These are phyloP conservation scores for Theristicus caerulescens DNA, from an alignment of 2,113 vertebrate genomes.

Conservation along the genomic window DNA sequence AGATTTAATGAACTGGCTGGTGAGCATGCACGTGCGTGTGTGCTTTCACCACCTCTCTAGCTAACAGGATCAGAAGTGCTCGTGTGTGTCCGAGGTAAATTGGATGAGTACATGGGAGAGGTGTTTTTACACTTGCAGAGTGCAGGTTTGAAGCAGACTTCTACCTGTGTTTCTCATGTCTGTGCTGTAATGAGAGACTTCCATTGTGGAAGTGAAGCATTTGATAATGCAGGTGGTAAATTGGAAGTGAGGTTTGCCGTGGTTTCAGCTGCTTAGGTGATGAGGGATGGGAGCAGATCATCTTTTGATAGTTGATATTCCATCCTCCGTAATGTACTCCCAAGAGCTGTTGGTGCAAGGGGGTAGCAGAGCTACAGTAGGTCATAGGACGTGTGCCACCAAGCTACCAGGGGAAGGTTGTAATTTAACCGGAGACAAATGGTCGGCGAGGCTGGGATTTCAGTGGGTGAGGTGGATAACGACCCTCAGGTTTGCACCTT, in stretches of 20 bases:
- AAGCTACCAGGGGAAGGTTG: not conserved
- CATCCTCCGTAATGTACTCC: not conserved
- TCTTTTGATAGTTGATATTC: not conserved
- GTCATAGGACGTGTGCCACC: not conserved
- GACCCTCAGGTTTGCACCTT: not conserved
- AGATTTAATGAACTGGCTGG: slow-evolving; percentile 41
- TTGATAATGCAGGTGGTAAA: not conserved
- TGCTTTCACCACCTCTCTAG: not conserved
- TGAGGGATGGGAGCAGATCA: not conserved
- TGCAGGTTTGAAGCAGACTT: not conserved
- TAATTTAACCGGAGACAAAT: not conserved
- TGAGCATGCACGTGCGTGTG: not conserved
- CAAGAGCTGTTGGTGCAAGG: not conserved
- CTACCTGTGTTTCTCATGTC: not conserved
- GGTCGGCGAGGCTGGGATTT: not conserved
- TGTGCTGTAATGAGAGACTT: not conserved
- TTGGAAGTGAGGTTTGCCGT: not conserved
- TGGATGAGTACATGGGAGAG: not conserved
- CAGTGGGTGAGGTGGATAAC: not conserved
- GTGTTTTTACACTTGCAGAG: not conserved
- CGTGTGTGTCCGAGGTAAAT: not conserved
- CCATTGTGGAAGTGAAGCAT: not conserved
- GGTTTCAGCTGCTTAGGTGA: not conserved
- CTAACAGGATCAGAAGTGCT: slow-evolving; percentile 19
- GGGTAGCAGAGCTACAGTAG: not conserved